A percentile compares a stretch with the other conserved stretches of the same genome.
Evolutionary conservation across 2,113 vertebrate genomes (phyloP).

Genomic region (Silurus meridionalis): DNA sequence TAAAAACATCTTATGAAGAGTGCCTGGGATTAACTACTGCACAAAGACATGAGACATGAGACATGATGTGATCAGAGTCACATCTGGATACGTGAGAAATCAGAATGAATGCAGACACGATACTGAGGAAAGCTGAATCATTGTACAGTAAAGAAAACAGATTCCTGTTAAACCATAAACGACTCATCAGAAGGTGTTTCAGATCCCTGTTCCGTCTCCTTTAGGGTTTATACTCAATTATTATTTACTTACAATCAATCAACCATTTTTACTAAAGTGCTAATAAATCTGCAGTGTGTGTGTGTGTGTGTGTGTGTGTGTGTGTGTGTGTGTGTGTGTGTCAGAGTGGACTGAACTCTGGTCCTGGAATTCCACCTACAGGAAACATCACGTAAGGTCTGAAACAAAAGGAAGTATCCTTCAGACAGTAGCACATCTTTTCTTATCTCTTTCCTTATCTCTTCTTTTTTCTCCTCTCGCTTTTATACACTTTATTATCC

Average conservation of each 20-base stretch:
- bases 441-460: neutral
- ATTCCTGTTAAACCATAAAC: too few species aligned
- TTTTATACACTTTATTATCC: too few species aligned
- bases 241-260: neutral
- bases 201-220: neutral
- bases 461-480: too few species aligned
- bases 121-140: neutral
- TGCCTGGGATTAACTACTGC: too few species aligned
- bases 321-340: neutral
- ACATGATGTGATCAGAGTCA: neutral
- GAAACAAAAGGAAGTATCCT: slow-evolving; percentile 48
- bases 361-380: slow-evolving; percentile 10
- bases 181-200: neutral
- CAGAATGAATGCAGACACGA: neutral
- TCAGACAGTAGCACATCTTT: slow-evolving; percentile 30
- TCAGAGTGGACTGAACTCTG: neutral
- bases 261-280: neutral
- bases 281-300: neutral
- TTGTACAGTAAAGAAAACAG: neutral
- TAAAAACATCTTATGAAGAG: too few species aligned
- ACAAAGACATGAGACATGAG: too few species aligned
- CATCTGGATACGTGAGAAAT: neutral
- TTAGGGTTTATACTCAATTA: neutral
- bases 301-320: too few species aligned
- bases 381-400: slow-evolving; percentile 14